phyloP scores from a whole-genome alignment of 2,113 vertebrate species.

The Pedetes capensis region DNA sequence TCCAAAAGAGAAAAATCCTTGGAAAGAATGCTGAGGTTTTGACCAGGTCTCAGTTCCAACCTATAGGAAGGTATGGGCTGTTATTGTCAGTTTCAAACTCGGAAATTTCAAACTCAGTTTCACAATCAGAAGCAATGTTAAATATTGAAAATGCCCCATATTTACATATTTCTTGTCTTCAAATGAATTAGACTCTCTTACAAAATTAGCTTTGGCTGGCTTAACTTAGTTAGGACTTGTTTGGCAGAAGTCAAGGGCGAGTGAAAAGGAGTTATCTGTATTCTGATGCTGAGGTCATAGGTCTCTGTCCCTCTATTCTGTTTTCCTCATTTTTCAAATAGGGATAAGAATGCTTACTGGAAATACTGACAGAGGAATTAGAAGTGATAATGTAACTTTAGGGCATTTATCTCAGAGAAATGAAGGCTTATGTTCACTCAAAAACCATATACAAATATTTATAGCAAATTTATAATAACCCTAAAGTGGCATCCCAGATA shows the following conservation, averaged over 20 bases:
- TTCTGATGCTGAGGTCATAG: neutral
- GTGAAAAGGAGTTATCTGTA: neutral
- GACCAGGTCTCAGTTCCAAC: conserved; percentile 26
- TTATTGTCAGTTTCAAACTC: conserved; percentile 20
- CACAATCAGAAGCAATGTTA: neutral
- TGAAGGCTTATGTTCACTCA: neutral
- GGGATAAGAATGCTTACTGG: neutral
- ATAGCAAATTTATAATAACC: neutral
- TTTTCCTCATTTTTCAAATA: neutral
- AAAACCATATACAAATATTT: neutral
- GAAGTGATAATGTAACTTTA: conserved; percentile 12
- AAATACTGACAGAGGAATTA: neutral
- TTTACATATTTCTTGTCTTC: conserved; percentile 1
- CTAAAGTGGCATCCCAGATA: neutral
- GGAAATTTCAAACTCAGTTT: too few species aligned
- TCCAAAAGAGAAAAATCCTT: conserved; percentile 45
- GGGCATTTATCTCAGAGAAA: conserved; percentile 1
- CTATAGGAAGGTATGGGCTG: neutral
- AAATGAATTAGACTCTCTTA: neutral
- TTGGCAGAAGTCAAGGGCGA: neutral
- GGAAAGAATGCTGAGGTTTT: conserved; percentile 54
- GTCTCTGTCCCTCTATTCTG: neutral
- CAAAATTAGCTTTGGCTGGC: neutral
- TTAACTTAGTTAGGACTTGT: neutral
- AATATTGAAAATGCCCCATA: neutral